These are phyloP conservation scores for Sus cebifrons DNA, from an alignment of 2,797 vertebrate genomes.

Conservation along the genomic window DNA sequence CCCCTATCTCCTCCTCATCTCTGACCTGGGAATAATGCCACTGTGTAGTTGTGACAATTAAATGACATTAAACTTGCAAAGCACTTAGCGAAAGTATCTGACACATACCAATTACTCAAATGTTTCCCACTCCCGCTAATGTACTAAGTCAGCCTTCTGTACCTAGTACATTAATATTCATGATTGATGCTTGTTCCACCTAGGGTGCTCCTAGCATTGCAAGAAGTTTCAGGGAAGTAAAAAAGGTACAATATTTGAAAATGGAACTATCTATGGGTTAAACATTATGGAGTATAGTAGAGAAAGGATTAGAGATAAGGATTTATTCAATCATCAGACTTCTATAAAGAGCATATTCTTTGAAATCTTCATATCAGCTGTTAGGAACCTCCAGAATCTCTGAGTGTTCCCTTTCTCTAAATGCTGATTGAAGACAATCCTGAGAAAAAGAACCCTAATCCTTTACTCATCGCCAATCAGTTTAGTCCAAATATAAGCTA, in stretches of 20 bases:
- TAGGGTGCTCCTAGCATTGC: background rate
- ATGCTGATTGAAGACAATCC: background rate
- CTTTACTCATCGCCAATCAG: background rate
- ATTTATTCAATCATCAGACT: background rate
- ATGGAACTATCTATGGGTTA: background rate
- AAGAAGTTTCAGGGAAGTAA: background rate
- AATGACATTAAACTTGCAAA: background rate
- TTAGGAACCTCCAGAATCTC: background rate
- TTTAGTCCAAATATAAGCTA: background rate
- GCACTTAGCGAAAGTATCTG: background rate
- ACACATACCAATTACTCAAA: background rate
- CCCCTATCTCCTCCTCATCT: background rate
- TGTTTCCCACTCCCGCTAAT: background rate
- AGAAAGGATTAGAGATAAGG: background rate
- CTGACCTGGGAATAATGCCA: background rate
- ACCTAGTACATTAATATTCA: background rate
- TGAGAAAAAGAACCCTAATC: background rate
- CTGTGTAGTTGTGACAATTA: background rate
- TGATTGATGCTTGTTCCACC: background rate
- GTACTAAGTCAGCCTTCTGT: background rate
- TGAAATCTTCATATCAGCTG: background rate
- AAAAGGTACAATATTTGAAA: constrained; percentile 3
- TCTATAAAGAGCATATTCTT: background rate
- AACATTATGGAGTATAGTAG: background rate
- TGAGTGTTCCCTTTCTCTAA: background rate